Base-by-base conservation (phyloP, 2,888 invertebrate species). In the Apotomis turbidana region DNA sequence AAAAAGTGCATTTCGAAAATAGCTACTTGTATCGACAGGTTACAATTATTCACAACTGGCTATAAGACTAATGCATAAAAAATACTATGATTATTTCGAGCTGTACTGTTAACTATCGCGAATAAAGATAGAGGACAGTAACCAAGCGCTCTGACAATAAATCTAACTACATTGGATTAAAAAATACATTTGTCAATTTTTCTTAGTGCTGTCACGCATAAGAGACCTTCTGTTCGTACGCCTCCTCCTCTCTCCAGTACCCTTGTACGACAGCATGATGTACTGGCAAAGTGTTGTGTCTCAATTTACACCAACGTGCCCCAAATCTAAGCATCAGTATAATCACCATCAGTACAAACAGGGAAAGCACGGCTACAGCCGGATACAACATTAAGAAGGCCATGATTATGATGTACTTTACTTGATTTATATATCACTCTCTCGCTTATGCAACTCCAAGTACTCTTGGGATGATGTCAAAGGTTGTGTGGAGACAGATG, bases 371-470 rank as follows among this genome's bases (percentile, higher is more conserved):
- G 13, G 97, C 96, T 46, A 96, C 93, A 0, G 96, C 96, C 0
- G 98, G 97, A 94, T 96, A 97, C 76, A 96, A 94, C 74, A 97
- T 91, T 76, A 97, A 95, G 79, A 97, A 94, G 79, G 95, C 94
- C 95, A 96, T 96, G 67, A 12, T 66, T 46, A 10, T 12, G 10
- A 12, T 12, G 38, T 12, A 36, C 5, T 38, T n/a, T 38, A n/a
- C 12, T 38, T n/a, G 8, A 66, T 80, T 91, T 95, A 97, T 76
- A 97, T 96, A 80, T 97, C 97, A 85, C 97, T 97, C 85, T 97
- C 97, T 68, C 96, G 94, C 85, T 97, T 97, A 76, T 96, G 96
- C 75, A 96, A 84, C 81, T 96, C 96, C 62, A 96, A 86, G 79
- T 94, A 95, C 73, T 90, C 92, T 68, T 91, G 91, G 0, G 93